These are phyloP conservation scores for Shinisaurus crocodilurus DNA, from an alignment of 2,113 vertebrate species.

Conservation along the genomic window DNA sequence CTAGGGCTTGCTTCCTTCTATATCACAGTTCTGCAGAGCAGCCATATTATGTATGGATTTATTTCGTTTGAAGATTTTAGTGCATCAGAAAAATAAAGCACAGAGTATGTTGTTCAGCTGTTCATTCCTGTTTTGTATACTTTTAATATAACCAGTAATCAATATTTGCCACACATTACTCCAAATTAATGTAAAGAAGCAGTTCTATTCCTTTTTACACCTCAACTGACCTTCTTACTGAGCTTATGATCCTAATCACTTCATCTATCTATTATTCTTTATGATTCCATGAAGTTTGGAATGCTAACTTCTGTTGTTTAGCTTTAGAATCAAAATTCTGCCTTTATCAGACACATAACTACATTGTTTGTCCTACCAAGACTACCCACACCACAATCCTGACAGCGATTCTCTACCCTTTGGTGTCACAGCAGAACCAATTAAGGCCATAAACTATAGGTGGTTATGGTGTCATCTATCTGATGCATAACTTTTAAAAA, in stretches of 20 bases:
- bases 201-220: background rate
- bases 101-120: background rate
- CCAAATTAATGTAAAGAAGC: background rate
- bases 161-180: slow-evolving; percentile 11
- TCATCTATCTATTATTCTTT: background rate
- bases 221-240: background rate
- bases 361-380: background rate
- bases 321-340: background rate
- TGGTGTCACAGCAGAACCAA: background rate
- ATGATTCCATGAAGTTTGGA: background rate
- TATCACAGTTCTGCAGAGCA: slow-evolving; percentile 38
- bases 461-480: background rate
- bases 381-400: background rate
- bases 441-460: background rate
- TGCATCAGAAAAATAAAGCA: slow-evolving; percentile 23
- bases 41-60: slow-evolving; percentile 43
- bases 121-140: background rate
- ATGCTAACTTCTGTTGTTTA: background rate
- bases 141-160: slow-evolving; percentile 21
- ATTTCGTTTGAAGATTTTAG: slow-evolving; percentile 38
- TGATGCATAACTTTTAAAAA: background rate
- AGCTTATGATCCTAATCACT: background rate
- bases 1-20: slow-evolving; percentile 27
- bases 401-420: background rate
- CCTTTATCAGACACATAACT: background rate